These are phyloP conservation scores for Ectemnius lituratus DNA, from an alignment of 2,888 invertebrate species.

Conservation along the genomic window DNA sequence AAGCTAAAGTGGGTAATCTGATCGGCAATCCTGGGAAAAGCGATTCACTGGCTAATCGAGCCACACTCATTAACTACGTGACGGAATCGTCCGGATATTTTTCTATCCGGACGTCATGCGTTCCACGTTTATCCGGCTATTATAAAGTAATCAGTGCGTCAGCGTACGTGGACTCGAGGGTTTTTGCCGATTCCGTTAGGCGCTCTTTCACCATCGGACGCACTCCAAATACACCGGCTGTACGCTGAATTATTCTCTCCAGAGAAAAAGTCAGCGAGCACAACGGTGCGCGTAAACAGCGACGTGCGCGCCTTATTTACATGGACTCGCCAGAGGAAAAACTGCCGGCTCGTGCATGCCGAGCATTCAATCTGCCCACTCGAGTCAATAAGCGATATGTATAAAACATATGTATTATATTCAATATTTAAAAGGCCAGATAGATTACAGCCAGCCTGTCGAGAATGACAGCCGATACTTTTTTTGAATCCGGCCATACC, in stretches of 20 bases:
- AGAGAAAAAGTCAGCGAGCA: constrained; percentile 2
- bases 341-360: background rate
- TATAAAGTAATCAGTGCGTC: constrained; percentile 42
- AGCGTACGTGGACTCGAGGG: background rate
- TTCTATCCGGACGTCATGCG: constrained; percentile 29
- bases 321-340: background rate
- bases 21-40: background rate
- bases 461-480: no score
- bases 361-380: no score
- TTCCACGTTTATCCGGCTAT: constrained; percentile 42
- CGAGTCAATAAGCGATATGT: no score
- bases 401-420: no score
- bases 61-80: constrained; percentile 35
- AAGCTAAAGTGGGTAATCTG: no score
- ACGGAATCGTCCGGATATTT: constrained; percentile 20
- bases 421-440: no score
- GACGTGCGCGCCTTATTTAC: constrained; percentile 4
- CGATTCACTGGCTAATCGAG: background rate
- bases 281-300: constrained; percentile 1
- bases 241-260: constrained; percentile 2
- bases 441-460: background rate
- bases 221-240: background rate
- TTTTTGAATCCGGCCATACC: background rate
- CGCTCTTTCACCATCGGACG: constrained; percentile 18
- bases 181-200: constrained; percentile 21